Evolutionary conservation across 2,797 vertebrate species (phyloP), one percentile per base, ranked within the genome.

Genomic region (Atherinosoma microstoma): DNA sequence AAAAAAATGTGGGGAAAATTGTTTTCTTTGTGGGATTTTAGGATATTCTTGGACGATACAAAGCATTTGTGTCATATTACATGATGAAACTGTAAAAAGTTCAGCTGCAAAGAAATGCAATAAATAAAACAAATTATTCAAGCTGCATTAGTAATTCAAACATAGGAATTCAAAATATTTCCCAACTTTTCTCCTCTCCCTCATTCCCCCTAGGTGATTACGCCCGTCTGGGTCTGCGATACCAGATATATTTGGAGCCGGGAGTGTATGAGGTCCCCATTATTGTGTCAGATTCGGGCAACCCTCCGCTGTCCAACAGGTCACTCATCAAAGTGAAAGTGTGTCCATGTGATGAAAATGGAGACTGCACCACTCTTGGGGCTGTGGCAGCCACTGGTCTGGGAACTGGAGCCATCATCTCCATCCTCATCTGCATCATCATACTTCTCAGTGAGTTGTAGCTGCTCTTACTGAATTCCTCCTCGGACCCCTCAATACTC

Each of bases 311-410:
- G 89, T 97, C 96, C 85, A 98, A 97, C 91, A 95, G 91, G 0
- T 97, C 97, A 0, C 2, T 96, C 89, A 96, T 99, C 91, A 97
- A 97, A 73, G 96, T 99, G 79, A 99, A 99, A 89, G 97, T 99
- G 91, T 99, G 97, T 76, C 96, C 97, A 0, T 99, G 97, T 0
- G 97, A 98, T 0, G 95, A 96, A 75, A 95, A 97, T 0, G 96
- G 97, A 0, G 97, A 99, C 93, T 99, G 97, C 85, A 98, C 96
- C 67, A 93, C 96, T 2, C 78, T 96, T 0, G 97, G 97, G 0
- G 96, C 97, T 0, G 96, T 98, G 79, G 97, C 96, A 0, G 97
- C 97, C 0, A 95, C 97, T 0, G 96, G 97, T 22, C 94, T 99
- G 83, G 97, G 97, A 75, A 98, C 97, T 0, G 97, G 97, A 0